Conservation (phyloP, 2,113 vertebrate species). For the Leptosomus discolor region DNA sequence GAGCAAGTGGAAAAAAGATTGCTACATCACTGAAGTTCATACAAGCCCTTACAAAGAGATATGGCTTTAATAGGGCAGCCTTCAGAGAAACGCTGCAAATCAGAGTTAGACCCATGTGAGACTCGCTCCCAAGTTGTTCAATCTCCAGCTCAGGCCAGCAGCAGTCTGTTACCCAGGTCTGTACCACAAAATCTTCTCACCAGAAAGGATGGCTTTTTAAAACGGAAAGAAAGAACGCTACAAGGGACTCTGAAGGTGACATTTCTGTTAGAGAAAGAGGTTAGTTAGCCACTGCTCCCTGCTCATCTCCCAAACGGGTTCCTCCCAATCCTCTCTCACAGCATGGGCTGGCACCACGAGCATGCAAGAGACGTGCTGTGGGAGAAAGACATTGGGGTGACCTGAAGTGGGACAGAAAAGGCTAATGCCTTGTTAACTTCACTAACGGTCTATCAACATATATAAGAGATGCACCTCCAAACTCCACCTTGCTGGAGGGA, state of each 20-base stretch:
- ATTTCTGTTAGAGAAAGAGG: neutral
- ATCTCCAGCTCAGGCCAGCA: neutral
- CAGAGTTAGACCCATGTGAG: neutral
- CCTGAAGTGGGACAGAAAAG: neutral
- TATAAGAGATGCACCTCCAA: neutral
- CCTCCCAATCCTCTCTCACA: neutral
- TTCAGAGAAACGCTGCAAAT: neutral
- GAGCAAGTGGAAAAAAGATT: neutral
- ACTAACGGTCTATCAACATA: neutral
- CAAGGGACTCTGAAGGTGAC: neutral
- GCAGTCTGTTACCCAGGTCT: neutral
- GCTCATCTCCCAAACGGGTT: neutral
- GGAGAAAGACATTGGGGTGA: neutral
- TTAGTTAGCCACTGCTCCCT: neutral
- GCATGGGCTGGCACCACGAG: rapidly evolving
- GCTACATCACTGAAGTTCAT: neutral
- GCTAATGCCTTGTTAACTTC: neutral
- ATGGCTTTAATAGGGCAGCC: neutral
- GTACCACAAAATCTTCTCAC: neutral
- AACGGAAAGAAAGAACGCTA: neutral
- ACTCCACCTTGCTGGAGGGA: neutral
- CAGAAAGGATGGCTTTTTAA: neutral
- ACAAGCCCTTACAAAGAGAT: neutral
- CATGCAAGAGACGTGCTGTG: rapidly evolving
- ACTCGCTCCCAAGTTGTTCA: rapidly evolving